Percentiles rank a stretch among this genome's conserved stretches.
phyloP scores from a whole-genome alignment of 2,797 vertebrate species.

The Amphiprion clarkii region DNA sequence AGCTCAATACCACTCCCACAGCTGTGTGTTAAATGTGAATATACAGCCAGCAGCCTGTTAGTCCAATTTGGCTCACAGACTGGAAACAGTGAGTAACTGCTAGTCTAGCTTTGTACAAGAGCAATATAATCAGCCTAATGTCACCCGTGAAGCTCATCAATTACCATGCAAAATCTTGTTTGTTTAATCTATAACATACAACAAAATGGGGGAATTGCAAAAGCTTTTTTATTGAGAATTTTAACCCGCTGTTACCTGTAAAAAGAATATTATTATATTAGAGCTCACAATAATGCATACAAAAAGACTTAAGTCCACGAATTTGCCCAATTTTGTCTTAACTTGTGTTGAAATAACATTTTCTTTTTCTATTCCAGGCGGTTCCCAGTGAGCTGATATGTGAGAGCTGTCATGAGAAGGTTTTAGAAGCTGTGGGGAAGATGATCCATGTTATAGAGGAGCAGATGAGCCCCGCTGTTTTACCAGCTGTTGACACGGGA shows the following conservation, averaged over 20 bases:
- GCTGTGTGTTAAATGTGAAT: not conserved
- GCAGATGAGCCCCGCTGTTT: constrained; percentile 61
- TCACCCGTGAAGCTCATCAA: too few species aligned
- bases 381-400: constrained; percentile 74
- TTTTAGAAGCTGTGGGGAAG: constrained; percentile 77
- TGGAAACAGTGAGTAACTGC: not conserved
- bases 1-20: too few species aligned
- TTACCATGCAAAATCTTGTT: too few species aligned
- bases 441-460: constrained; percentile 84
- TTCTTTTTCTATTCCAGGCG: constrained; percentile 66
- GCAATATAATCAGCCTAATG: not conserved
- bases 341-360: not conserved
- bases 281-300: too few species aligned
- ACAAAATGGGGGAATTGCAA: too few species aligned
- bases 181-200: too few species aligned
- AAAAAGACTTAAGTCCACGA: too few species aligned
- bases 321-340: not conserved
- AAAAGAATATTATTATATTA: too few species aligned
- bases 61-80: not conserved
- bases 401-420: constrained; percentile 63
- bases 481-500: constrained; percentile 70
- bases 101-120: not conserved
- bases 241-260: too few species aligned
- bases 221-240: too few species aligned
- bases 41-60: not conserved